A percentile compares a stretch with the other conserved stretches of the same genome.
Evolutionary conservation across 2,113 vertebrate species (phyloP).

Genomic region (Amazona guildingii): DNA sequence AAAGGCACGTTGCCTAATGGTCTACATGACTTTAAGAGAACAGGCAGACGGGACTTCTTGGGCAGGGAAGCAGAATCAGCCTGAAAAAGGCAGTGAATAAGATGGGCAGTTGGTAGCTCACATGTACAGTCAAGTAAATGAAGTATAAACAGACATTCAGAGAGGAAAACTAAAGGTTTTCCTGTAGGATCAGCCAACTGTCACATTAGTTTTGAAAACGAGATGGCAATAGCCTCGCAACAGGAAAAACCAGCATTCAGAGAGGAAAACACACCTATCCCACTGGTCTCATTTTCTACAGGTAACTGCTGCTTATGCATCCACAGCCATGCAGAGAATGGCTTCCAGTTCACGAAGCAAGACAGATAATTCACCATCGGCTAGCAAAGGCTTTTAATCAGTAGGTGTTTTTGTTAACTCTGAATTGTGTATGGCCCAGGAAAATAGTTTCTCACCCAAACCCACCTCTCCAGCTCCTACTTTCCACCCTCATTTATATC

Average conservation of each 20-base stretch:
- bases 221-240: neutral
- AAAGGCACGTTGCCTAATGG: neutral
- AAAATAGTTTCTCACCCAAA: neutral
- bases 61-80: neutral
- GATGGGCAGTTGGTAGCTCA: accelerated
- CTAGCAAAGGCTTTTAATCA: neutral
- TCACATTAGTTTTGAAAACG: neutral
- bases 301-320: neutral
- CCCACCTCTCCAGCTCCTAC: neutral
- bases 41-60: slow-evolving; percentile 82
- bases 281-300: neutral
- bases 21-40: slow-evolving; percentile 73
- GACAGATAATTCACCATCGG: neutral
- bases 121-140: neutral
- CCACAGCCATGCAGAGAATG: neutral
- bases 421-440: neutral
- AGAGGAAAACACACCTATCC: neutral
- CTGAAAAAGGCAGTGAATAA: slow-evolving; percentile 62
- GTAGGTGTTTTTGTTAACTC: neutral
- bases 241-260: neutral
- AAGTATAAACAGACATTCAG: neutral
- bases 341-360: neutral
- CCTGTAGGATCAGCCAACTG: neutral
- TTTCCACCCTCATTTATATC: neutral
- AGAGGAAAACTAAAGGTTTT: neutral